Evolutionary conservation across 1,140 invertebrate genomes (phyloP), one percentile per base, ranked within the genome.

Genomic region (Mycetomoellerius zeteki): DNA sequence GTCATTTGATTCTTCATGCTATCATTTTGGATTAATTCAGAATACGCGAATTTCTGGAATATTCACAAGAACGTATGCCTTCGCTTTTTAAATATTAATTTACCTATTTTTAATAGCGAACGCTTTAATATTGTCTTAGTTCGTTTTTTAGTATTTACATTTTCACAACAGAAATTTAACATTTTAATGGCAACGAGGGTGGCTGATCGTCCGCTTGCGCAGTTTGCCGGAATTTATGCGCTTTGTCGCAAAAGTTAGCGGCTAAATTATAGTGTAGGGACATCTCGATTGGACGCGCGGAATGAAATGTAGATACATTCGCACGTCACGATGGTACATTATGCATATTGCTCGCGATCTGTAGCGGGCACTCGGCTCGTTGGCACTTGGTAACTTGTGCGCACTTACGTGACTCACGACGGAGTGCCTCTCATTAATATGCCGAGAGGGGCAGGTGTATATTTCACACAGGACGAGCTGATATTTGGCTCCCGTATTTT

Each of bases 231-330:
- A 62, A 84, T 84, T 84, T 84, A 84, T 84, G 69, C 80, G 54
- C 54, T 75, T 84, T 30, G 67, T 73, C 69, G 80, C 80, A 43
- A 84, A 84, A 84, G 80, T 84, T 84, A 56, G 69, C 54, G 19
- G 37, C 24, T 84, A 75, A 84, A 84, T 84, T 84, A 84, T 54
- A 60, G 80, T 47, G 80, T 72, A 24, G 80, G 54, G 80, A 84
- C 54, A 54, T 60, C 80, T 58, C 80, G 67, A 84, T 84, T 84
- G 69, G 69, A 84, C 69, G 80, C 54, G 69, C 54, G 33, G 33
- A 84, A 84, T 84, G 80, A 84, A 84, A 84, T 84, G 80, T 84
- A 84, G 80, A 84, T 84, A 84, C 80, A 84, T 84, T 84, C 80
- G 80, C 80, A 73, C 80, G 69, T 75, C 80, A 75, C 69, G 69